Conservation (phyloP, 2,888 invertebrate genomes). For the Polylopha cassiicola region DNA sequence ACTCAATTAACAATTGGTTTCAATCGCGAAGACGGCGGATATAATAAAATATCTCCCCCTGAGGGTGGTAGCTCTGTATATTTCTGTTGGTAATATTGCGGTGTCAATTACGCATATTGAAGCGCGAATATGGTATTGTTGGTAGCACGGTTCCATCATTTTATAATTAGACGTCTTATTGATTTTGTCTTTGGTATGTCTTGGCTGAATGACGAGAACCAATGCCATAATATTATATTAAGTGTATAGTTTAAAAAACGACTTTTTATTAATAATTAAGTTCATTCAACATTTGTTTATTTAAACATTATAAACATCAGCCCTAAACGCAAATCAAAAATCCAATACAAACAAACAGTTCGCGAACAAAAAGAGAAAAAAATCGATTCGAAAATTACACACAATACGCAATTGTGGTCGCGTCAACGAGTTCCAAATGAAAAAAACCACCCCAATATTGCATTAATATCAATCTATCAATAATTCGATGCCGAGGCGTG, state of each 20-base stretch:
- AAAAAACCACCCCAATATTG: constrained; percentile 63
- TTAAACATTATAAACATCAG: constrained; percentile 35
- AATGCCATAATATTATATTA: no score
- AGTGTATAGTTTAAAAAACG: no score
- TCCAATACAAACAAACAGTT: constrained; percentile 47
- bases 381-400: constrained; percentile 50
- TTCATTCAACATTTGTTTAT: no score
- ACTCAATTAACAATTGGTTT: constrained; percentile 78
- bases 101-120: constrained; percentile 76
- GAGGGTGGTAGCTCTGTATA: constrained; percentile 60
- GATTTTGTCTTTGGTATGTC: constrained; percentile 18
- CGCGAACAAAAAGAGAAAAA: constrained; percentile 32
- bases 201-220: no score
- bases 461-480: constrained; percentile 75
- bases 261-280: no score
- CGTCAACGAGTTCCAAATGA: constrained; percentile 57
- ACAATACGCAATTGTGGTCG: constrained; percentile 69
- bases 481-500: constrained; percentile 71
- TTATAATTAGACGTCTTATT: constrained; percentile 19
- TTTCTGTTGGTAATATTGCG: constrained; percentile 77
- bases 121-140: constrained; percentile 47
- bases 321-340: constrained; percentile 46
- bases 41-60: constrained; percentile 64
- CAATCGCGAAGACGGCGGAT: constrained; percentile 74
- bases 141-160: constrained; percentile 20